A percentile compares a stretch with the other conserved stretches of the same genome.
phyloP scores from a whole-genome alignment of 53 echinoderm and acorn worm species.

The Echinarachnius parma region DNA sequence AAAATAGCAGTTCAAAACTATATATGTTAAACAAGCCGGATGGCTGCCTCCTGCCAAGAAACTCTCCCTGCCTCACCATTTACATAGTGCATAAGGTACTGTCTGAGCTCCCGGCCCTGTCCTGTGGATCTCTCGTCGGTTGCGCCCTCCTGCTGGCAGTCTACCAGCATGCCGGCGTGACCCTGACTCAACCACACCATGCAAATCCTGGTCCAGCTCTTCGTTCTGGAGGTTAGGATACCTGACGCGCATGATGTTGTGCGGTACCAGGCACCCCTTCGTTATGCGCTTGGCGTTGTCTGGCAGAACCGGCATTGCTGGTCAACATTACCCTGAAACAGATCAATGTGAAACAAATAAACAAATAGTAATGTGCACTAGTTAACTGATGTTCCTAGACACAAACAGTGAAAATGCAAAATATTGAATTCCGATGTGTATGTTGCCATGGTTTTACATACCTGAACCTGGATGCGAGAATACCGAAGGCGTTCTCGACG shows the following conservation, averaged over 20 bases:
- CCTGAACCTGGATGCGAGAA: neutral
- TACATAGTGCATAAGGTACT: conserved; percentile 11
- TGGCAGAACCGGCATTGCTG: neutral
- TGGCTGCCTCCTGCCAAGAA: too few relatives aligned
- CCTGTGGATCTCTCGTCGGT: neutral
- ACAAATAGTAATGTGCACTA: neutral
- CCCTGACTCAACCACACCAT: too few relatives aligned
- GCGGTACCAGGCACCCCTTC: neutral
- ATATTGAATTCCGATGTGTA: neutral
- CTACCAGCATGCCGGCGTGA: conserved; percentile 6
- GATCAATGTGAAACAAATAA: neutral
- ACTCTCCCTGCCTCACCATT: too few relatives aligned
- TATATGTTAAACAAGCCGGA: too few relatives aligned
- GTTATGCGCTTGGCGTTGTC: neutral
- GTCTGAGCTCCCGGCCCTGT: conserved; percentile 10
- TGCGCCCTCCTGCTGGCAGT: conserved; percentile 16
- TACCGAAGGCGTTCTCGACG: neutral
- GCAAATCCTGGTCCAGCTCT: neutral
- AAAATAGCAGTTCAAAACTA: too few relatives aligned
- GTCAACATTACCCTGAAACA: neutral
- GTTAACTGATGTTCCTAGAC: neutral
- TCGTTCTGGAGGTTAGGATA: neutral
- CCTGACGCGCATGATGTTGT: neutral
- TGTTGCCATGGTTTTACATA: conserved; percentile 1
- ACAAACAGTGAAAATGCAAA: neutral